Evolutionary conservation across 2,888 invertebrate genomes (phyloP).

Genomic region (Parascotia fuliginaria): DNA sequence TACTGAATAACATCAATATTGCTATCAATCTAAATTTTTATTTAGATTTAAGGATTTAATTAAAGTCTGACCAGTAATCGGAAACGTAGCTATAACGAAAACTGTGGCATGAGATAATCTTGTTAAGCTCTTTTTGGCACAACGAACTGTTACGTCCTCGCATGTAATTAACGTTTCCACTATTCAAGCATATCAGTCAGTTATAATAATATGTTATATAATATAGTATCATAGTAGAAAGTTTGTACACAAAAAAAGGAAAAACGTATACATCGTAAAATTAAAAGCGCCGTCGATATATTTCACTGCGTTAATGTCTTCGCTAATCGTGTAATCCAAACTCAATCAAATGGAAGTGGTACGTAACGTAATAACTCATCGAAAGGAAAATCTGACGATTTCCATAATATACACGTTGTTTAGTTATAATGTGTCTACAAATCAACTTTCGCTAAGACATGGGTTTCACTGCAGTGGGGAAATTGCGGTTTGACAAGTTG

Average conservation of each 20-base stretch:
- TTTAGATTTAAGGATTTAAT: constrained; percentile 15
- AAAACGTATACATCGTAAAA: no score
- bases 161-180: constrained; percentile 16
- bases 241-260: no score
- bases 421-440: constrained; percentile 54
- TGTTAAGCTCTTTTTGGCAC: constrained; percentile 17
- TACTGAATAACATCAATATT: constrained; percentile 11
- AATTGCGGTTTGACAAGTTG: constrained; percentile 47
- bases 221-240: no score
- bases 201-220: no score
- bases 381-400: constrained; percentile 64
- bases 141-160: constrained; percentile 18
- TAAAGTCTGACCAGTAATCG: not conserved
- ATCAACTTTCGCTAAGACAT: constrained; percentile 69
- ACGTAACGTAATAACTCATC: constrained; percentile 38
- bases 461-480: constrained; percentile 44
- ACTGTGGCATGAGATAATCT: constrained; percentile 24
- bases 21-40: constrained; percentile 13
- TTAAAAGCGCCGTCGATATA: not conserved
- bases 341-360: not conserved
- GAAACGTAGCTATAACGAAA: constrained; percentile 9
- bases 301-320: not conserved
- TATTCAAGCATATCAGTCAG: no score
- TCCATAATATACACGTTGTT: constrained; percentile 64
- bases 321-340: not conserved